Evolutionary conservation across 2,888 invertebrate genomes (phyloP).

Genomic region (Tetrapedia diversipes): DNA sequence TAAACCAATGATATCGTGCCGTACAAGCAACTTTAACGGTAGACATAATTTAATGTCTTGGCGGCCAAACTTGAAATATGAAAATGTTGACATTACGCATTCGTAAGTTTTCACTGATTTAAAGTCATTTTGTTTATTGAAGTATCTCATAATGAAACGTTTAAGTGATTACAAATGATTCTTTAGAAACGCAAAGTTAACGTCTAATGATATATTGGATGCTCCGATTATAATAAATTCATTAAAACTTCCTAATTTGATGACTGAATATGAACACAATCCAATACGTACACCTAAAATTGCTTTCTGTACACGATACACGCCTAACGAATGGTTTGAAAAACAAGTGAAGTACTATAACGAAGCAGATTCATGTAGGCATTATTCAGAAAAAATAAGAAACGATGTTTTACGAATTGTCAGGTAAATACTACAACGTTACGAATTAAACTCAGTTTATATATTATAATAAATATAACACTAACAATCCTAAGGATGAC

Average conservation of each 20-base stretch:
- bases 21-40: slow-evolving; percentile 88
- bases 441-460: not conserved
- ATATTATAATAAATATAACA: not conserved
- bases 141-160: not conserved
- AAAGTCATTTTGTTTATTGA: not conserved
- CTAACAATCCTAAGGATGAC: too few relatives aligned
- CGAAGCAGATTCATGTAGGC: slow-evolving; percentile 94
- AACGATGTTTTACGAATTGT: slow-evolving; percentile 87
- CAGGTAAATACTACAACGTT: slow-evolving; percentile 41
- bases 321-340: slow-evolving; percentile 93
- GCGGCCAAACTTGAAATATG: slow-evolving; percentile 91
- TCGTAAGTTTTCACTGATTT: slow-evolving; percentile 83
- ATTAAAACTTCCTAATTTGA: slow-evolving; percentile 91
- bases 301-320: slow-evolving; percentile 94
- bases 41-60: slow-evolving; percentile 90
- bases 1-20: slow-evolving; percentile 87
- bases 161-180: not conserved
- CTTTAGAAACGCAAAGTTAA: slow-evolving; percentile 87
- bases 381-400: slow-evolving; percentile 90
- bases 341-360: slow-evolving; percentile 93
- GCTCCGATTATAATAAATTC: slow-evolving; percentile 90
- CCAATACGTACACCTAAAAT: slow-evolving; percentile 92
- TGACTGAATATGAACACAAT: slow-evolving; percentile 92
- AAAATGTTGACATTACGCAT: slow-evolving; percentile 90
- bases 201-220: slow-evolving; percentile 90